A percentile compares a stretch with the other conserved stretches of the same genome.
phyloP scores from a whole-genome alignment of 2,113 vertebrate species.

The Cyanoderma ruficeps region DNA sequence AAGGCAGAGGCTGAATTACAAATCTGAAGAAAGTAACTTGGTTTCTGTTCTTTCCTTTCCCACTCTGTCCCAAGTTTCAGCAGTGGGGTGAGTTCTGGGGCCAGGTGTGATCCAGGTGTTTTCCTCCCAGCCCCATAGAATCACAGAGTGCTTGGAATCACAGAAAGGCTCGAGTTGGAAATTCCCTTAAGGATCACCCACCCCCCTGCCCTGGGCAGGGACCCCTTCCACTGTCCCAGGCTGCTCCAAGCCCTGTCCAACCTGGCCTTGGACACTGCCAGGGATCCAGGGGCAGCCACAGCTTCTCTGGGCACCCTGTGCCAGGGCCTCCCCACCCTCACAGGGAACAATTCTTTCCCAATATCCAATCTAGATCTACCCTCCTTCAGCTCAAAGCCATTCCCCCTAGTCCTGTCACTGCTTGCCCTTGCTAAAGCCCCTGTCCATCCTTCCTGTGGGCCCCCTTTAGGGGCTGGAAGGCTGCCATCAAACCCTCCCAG shows the following conservation, averaged over 20 bases:
- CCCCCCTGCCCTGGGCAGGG: not conserved
- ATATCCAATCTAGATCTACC: not conserved
- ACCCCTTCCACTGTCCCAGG: not conserved
- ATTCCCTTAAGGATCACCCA: not conserved
- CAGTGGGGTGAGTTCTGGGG: not conserved
- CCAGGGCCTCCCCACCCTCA: fast-evolving
- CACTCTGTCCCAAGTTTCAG: not conserved
- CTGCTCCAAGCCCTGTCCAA: fast-evolving
- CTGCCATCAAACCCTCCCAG: not conserved
- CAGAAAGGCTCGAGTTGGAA: not conserved
- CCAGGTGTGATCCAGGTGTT: fast-evolving
- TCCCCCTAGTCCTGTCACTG: not conserved
- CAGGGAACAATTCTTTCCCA: fast-evolving
- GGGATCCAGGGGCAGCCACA: not conserved
- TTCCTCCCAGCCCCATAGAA: not conserved
- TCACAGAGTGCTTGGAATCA: not conserved
- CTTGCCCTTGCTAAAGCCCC: not conserved
- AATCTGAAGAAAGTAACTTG: not conserved
- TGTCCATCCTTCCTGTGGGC: too few relatives aligned
- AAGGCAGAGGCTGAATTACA: not conserved
- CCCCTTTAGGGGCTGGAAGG: fast-evolving
- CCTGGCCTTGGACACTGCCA: not conserved
- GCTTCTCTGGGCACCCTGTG: not conserved
- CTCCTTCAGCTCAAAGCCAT: not conserved
- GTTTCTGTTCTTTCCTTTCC: not conserved